Evolutionary conservation across 2,888 invertebrate genomes (phyloP).

Genomic region (Sialis fuliginosa): DNA sequence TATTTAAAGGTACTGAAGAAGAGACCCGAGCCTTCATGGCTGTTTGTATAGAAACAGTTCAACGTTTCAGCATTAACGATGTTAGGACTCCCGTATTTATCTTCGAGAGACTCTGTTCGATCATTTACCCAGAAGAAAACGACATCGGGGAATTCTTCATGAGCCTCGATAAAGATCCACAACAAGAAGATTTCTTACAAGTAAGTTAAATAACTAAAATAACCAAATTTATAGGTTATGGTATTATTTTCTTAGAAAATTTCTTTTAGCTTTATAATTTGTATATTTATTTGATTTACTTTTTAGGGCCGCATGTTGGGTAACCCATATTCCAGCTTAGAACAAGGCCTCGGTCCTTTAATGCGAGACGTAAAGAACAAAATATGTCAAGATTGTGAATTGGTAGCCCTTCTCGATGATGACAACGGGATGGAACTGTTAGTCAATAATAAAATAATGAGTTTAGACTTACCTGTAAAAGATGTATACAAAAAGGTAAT

Average conservation of each 20-base stretch:
- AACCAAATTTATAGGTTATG: no score
- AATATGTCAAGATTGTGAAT: conserved; percentile 93
- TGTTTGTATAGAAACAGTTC: conserved; percentile 88
- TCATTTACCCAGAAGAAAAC: conserved; percentile 94
- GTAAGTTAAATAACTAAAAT: conserved; percentile 22
- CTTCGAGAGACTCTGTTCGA: conserved; percentile 90
- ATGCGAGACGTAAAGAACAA: conserved; percentile 99
- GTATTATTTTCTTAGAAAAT: neutral
- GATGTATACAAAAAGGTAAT: conserved; percentile 62
- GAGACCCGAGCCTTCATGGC: conserved; percentile 96
- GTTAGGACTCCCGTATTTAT: conserved; percentile 94
- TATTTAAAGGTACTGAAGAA: conserved; percentile 60
- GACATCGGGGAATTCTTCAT: conserved; percentile 94
- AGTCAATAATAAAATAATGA: conserved; percentile 96
- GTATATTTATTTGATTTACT: no score
- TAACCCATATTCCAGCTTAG: conserved; percentile 90
- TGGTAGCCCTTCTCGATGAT: conserved; percentile 93
- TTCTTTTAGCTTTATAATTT: neutral
- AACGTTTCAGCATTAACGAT: conserved; percentile 79
- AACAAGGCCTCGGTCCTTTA: conserved; percentile 86
- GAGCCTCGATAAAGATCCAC: conserved; percentile 92
- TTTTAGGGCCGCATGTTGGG: conserved; percentile 82
- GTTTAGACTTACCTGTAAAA: conserved; percentile 87
- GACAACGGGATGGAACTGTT: conserved; percentile 97
- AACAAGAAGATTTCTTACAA: conserved; percentile 96